These are phyloP conservation scores for Eciton burchellii DNA, from an alignment of 1,140 invertebrate genomes.

Conservation along the genomic window DNA sequence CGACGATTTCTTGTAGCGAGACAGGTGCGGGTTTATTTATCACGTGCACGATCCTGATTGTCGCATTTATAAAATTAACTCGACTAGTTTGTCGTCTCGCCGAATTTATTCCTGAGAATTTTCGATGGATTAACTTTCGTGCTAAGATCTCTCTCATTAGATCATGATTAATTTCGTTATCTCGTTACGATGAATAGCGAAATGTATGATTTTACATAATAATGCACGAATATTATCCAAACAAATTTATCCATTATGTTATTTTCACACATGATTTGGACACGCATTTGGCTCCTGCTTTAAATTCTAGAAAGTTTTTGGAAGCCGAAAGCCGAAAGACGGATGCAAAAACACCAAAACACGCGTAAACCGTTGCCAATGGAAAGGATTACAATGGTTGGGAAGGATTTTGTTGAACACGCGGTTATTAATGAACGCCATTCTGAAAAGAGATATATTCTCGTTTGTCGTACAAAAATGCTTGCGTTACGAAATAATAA, in stretches of 20 bases:
- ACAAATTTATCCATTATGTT: too few species aligned
- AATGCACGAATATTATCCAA: too few species aligned
- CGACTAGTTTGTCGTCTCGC: neutral
- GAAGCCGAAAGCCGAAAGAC: too few species aligned
- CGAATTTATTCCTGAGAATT: neutral
- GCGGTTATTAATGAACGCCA: neutral
- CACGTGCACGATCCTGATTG: neutral
- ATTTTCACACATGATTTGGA: too few species aligned
- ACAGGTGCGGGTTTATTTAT: neutral
- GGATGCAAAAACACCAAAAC: neutral
- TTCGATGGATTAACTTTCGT: neutral
- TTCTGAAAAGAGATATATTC: constrained; percentile 1
- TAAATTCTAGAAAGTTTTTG: too few species aligned
- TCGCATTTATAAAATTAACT: constrained; percentile 18
- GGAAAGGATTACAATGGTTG: neutral
- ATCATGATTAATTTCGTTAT: too few species aligned
- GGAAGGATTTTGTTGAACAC: neutral
- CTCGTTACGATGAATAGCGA: too few species aligned
- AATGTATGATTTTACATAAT: too few species aligned
- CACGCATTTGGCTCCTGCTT: too few species aligned
- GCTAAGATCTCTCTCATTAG: too few species aligned
- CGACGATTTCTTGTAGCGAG: constrained; percentile 12
- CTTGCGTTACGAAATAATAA: neutral
- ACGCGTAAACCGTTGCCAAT: neutral
- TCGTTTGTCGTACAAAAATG: neutral